Conservation (phyloP, 2,888 invertebrate species). For the Isotomurus palustris region DNA sequence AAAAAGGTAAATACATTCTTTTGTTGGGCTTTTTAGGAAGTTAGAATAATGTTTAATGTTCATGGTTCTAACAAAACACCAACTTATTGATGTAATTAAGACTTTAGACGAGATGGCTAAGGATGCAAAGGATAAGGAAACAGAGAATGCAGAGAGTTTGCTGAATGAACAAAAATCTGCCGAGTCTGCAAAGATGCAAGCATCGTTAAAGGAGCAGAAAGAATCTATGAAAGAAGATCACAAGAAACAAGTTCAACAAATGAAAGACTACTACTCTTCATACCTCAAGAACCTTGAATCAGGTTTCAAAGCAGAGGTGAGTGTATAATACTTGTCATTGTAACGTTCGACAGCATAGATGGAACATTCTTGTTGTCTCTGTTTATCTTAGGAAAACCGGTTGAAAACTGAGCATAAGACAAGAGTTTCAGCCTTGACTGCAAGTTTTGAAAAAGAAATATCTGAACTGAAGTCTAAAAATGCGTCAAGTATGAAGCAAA, state of each 20-base stretch:
- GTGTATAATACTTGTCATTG: neutral
- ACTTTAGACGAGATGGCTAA: neutral
- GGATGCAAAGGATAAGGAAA: no score
- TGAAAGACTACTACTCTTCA: conserved; percentile 29
- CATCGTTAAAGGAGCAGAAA: conserved; percentile 26
- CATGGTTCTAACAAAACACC: neutral
- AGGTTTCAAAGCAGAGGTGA: conserved; percentile 35
- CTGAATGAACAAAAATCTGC: neutral
- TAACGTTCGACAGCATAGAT: neutral
- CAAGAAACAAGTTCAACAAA: conserved; percentile 26
- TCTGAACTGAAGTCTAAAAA: conserved; percentile 25
- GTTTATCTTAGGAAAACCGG: conserved; percentile 27
- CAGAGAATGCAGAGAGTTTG: no score
- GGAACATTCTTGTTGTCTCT: neutral
- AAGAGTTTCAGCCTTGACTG: conserved; percentile 18
- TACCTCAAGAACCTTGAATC: conserved; percentile 27
- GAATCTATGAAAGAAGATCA: conserved; percentile 23
- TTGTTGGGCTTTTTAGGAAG: no score
- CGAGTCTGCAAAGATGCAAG: conserved; percentile 10
- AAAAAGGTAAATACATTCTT: conserved; percentile 1
- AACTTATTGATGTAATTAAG: no score
- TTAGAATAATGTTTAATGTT: no score
- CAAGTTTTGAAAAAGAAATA: conserved; percentile 28
- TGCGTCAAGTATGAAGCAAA: conserved; percentile 14
- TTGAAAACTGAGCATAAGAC: conserved; percentile 24